Evolutionary conservation across 2,888 invertebrate species (phyloP).

Genomic region (Argyresthia goedartella): DNA sequence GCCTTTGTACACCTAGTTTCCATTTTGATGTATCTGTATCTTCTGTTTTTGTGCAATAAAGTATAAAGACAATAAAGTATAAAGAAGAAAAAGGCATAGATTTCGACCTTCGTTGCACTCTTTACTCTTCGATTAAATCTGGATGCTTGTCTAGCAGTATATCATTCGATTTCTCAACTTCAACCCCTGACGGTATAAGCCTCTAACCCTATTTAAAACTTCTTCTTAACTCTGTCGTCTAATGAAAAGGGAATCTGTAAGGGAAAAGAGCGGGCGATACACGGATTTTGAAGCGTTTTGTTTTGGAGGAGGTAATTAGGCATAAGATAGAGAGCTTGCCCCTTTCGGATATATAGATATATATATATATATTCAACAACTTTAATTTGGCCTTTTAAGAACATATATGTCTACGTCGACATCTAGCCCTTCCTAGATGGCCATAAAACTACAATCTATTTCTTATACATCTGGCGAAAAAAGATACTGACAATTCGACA

Average conservation of each 20-base stretch:
- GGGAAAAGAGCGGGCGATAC: constrained; percentile 22
- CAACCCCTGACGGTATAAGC: constrained; percentile 7
- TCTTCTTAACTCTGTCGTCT: constrained; percentile 21
- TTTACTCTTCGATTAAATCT: not conserved
- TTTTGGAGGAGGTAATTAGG: constrained; percentile 20
- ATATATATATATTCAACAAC: no score
- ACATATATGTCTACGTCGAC: no score
- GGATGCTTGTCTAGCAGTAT: not conserved
- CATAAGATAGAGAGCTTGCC: not conserved
- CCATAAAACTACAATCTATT: no score
- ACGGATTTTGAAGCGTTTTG: not conserved
- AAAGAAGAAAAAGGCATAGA: no score
- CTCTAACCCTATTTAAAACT: constrained; percentile 30
- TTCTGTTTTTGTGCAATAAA: no score
- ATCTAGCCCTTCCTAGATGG: no score
- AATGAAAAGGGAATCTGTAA: constrained; percentile 53
- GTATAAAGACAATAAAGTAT: not conserved
- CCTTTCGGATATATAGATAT: no score
- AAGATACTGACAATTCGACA: no score
- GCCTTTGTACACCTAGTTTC: no score
- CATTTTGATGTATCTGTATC: no score
- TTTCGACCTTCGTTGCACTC: not conserved
- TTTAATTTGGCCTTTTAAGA: no score
- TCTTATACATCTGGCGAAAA: no score
- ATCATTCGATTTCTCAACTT: constrained; percentile 4